These are phyloP conservation scores for Lophius americanus DNA, from an alignment of 2,797 vertebrate species.

Conservation along the genomic window DNA sequence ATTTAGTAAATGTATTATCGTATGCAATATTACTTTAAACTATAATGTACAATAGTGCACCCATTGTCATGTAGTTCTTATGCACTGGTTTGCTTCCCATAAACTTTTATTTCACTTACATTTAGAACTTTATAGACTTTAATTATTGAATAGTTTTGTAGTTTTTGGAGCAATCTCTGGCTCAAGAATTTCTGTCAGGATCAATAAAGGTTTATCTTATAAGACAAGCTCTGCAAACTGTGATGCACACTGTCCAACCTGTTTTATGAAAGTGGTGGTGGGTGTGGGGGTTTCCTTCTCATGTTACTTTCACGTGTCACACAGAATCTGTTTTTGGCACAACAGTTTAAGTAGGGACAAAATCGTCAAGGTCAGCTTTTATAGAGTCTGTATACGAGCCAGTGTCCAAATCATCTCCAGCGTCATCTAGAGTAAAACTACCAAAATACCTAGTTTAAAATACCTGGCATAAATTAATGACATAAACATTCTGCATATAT, in stretches of 20 bases:
- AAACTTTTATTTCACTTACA: no score
- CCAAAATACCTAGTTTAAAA: neutral
- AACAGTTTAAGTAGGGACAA: neutral
- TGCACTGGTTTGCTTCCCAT: no score
- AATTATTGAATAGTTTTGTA: no score
- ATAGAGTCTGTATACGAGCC: neutral
- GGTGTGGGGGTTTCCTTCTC: neutral
- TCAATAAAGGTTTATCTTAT: no score
- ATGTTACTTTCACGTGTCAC: slow-evolving; percentile 5
- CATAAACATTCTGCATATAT: neutral
- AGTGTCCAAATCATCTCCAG: neutral
- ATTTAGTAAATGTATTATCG: no score
- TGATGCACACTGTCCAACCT: neutral
- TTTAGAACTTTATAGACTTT: no score
- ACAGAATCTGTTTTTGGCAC: slow-evolving; percentile 20
- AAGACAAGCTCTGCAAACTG: neutral
- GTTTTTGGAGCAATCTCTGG: no score
- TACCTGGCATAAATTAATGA: neutral
- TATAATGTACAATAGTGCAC: no score
- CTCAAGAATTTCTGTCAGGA: no score
- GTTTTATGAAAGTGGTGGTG: neutral
- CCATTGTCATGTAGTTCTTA: no score
- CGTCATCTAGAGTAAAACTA: neutral
- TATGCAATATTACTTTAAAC: no score
- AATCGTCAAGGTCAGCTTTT: slow-evolving; percentile 22